phyloP scores from a whole-genome alignment of 2,888 invertebrate genomes.

The Polydrusus cervinus region DNA sequence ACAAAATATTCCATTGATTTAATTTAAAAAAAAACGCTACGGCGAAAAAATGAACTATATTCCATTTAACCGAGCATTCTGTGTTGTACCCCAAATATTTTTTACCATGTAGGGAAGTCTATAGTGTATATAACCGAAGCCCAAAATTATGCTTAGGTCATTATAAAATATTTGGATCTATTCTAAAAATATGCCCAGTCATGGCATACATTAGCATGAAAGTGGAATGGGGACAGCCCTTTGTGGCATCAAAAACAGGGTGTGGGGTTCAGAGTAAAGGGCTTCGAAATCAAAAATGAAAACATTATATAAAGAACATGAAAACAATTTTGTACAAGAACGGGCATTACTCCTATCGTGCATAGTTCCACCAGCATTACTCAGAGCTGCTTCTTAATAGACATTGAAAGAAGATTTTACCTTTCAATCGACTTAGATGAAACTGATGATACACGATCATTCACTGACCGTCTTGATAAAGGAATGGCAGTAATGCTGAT shows the following conservation, averaged over 20 bases:
- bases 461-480: too few relatives aligned
- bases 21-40: slow-evolving; percentile 34
- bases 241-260: slow-evolving; percentile 28
- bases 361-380: too few relatives aligned
- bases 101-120: slow-evolving; percentile 35
- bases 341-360: too few relatives aligned
- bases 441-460: too few relatives aligned
- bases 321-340: not conserved
- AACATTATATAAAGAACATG: slow-evolving; percentile 2
- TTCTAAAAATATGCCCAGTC: slow-evolving; percentile 51
- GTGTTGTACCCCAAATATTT: slow-evolving; percentile 29
- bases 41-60: slow-evolving; percentile 27
- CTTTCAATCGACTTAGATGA: too few relatives aligned
- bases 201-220: slow-evolving; percentile 52
- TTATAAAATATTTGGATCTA: slow-evolving; percentile 52
- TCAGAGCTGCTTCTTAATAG: too few relatives aligned
- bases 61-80: slow-evolving; percentile 21
- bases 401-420: too few relatives aligned
- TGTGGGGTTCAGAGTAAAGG: slow-evolving; percentile 5
- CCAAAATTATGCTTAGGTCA: slow-evolving; percentile 37
- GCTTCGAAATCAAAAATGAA: not conserved
- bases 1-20: slow-evolving; percentile 33
- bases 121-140: slow-evolving; percentile 37
- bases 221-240: slow-evolving; percentile 44
- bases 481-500: too few relatives aligned